Base-by-base conservation (phyloP, 1,140 invertebrate genomes). In the Apis laboriosa region DNA sequence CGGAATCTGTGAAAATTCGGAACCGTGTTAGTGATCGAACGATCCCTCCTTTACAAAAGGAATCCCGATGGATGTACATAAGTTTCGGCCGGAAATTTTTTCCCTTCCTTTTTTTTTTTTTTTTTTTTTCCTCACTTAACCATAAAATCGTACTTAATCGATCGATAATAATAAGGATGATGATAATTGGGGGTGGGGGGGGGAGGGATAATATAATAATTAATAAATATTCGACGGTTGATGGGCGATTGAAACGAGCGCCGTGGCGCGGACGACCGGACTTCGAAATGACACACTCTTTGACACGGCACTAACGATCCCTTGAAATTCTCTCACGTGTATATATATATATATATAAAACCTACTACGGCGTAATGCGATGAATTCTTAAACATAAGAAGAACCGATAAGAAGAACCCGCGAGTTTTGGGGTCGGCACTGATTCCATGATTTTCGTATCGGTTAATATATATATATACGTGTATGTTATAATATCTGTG, bases 401-500 rank as follows among this genome's bases (percentile, higher is more conserved):
- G 86, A 84, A 87, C 79, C 86, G 84, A 88, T 88, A 43, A 43
- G 34, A 43, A 43, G 34, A 87, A 79, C 74, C 84, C 77, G 79
- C 73, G 80, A 77, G 77, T 53, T 75, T 89, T 63, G 70, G 86
- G 72, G 72, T 86, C 86, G 71, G 78, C 82, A 75, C 71, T 84
- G 83, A 87, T 60, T 84, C 55, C 61, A 24, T 28, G 24, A 56
- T 28, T 43, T 7, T 43, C 34, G 34, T 43, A 43, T 43, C 34
- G 34, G 34, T 43, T 43, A 43, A 43, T 43, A 24, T 43, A 67
- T 21, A 53, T 77, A n/a, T 53, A 34, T 60, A 56, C 9, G 19
- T 24, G n/a, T 12, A 12, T 11, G n/a, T 61, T 3, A n/a, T 3
- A n/a, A 7, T 24, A 8, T 61, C 1, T 12, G 15, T 15, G 28